These are phyloP conservation scores for Elysia chlorotica DNA, from an alignment of 1,140 invertebrate species.

Conservation along the genomic window DNA sequence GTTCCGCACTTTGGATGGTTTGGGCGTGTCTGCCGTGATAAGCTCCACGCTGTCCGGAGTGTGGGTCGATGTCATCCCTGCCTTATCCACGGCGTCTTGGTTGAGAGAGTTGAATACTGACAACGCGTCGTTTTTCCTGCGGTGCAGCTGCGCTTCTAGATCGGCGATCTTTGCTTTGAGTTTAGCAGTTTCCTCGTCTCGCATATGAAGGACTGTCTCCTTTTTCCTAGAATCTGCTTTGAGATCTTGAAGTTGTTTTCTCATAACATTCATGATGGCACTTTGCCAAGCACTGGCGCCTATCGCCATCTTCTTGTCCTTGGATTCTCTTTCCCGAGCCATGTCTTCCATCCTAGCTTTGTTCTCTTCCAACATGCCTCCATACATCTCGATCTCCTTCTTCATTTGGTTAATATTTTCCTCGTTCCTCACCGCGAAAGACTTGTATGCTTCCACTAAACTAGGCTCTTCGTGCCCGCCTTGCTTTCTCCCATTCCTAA, in stretches of 20 bases:
- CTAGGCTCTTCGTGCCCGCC: neutral
- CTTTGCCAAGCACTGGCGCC: constrained; percentile 33
- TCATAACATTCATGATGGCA: constrained; percentile 40
- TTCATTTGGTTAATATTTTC: constrained; percentile 26
- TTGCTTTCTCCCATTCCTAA: neutral
- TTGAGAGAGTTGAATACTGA: neutral
- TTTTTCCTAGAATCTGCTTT: constrained; percentile 28
- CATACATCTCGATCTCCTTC: constrained; percentile 24
- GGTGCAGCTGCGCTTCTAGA: constrained; percentile 19
- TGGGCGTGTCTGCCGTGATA: neutral
- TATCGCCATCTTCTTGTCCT: constrained; percentile 16
- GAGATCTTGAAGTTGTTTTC: constrained; percentile 36
- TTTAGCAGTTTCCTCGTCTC: constrained; percentile 24
- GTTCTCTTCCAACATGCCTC: constrained; percentile 23
- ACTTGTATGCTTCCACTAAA: constrained; percentile 29
- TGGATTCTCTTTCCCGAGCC: constrained; percentile 16
- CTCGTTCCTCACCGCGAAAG: constrained; percentile 26
- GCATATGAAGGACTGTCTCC: constrained; percentile 28
- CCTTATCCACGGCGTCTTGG: neutral
- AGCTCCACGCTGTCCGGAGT: neutral
- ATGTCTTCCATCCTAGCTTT: constrained; percentile 20
- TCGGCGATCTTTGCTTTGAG: constrained; percentile 18
- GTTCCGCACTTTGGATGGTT: neutral
- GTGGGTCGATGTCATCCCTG: neutral
- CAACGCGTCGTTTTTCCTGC: neutral